Evolutionary conservation across 1,140 invertebrate genomes (phyloP).

Genomic region (Alviniconcha marisindica): DNA sequence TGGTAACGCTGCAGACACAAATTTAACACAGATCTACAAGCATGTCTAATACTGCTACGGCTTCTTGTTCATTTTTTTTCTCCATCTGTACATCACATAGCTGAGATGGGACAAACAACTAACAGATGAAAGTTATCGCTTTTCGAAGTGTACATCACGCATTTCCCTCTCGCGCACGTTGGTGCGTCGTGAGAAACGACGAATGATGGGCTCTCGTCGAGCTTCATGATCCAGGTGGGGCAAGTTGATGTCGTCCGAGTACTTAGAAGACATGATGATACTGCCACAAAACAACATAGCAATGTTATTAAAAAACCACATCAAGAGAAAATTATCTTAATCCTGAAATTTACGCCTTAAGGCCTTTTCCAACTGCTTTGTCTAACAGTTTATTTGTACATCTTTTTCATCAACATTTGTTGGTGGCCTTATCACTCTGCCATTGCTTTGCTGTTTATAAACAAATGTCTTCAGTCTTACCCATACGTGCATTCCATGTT

Average conservation of each 20-base stretch:
- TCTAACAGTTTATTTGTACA: too few species aligned
- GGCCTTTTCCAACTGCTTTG: too few species aligned
- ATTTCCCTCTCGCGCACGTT: slow-evolving; percentile 67
- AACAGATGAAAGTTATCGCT: slow-evolving; percentile 54
- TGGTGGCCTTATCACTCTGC: too few species aligned
- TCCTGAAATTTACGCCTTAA: too few species aligned
- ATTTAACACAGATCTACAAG: too few species aligned
- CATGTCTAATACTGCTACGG: slow-evolving; percentile 8
- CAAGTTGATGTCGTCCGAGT: slow-evolving; percentile 66
- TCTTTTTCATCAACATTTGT: too few species aligned
- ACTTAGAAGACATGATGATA: slow-evolving; percentile 67
- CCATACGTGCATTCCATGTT: too few species aligned
- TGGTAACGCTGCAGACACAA: too few species aligned
- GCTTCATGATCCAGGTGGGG: slow-evolving; percentile 62
- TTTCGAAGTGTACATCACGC: slow-evolving; percentile 70
- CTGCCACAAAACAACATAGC: slow-evolving; percentile 43
- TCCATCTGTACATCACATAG: background rate
- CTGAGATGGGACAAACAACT: background rate
- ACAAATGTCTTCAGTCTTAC: too few species aligned
- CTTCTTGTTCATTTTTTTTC: too few species aligned
- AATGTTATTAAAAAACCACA: background rate
- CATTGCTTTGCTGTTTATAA: too few species aligned
- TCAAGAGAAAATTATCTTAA: background rate
- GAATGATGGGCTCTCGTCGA: slow-evolving; percentile 58
- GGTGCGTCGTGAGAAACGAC: slow-evolving; percentile 48